Conservation (phyloP, 2,888 invertebrate genomes). For the Cheilosia grossa region DNA sequence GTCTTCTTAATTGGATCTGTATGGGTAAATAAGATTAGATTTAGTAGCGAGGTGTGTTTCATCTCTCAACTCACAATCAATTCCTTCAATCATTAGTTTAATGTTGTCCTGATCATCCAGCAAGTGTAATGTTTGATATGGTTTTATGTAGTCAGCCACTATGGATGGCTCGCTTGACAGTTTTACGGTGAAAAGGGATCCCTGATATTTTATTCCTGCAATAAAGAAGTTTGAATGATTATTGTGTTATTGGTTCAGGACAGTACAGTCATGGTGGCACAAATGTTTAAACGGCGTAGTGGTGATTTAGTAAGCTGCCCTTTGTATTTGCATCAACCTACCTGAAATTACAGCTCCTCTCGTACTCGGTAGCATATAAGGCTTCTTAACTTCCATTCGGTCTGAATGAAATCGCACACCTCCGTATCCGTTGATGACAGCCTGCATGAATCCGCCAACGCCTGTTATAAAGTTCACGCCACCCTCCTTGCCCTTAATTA, state of each 20-base stretch:
- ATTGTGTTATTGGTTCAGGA: background rate
- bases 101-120: conserved; percentile 29
- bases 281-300: too few relatives aligned
- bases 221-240: conserved; percentile 26
- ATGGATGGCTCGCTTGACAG: conserved; percentile 33
- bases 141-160: conserved; percentile 13
- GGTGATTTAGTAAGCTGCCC: background rate
- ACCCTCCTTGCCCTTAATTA: conserved; percentile 84
- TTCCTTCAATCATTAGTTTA: conserved; percentile 61
- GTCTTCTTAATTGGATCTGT: conserved; percentile 69
- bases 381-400: conserved; percentile 83
- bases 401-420: conserved; percentile 85
- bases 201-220: conserved; percentile 78
- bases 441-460: conserved; percentile 86
- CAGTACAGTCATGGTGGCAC: too few relatives aligned
- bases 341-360: conserved; percentile 83
- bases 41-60: background rate
- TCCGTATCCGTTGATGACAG: conserved; percentile 85
- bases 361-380: conserved; percentile 83
- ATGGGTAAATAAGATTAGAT: conserved; percentile 20
- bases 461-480: conserved; percentile 86
- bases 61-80: conserved; percentile 74
- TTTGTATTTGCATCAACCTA: conserved; percentile 65
- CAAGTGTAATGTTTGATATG: conserved; percentile 32
- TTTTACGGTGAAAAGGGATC: conserved; percentile 76